A percentile compares a stretch with the other conserved stretches of the same genome.
Conservation (phyloP, 1,140 invertebrate genomes). For the Aphis gossypii region DNA sequence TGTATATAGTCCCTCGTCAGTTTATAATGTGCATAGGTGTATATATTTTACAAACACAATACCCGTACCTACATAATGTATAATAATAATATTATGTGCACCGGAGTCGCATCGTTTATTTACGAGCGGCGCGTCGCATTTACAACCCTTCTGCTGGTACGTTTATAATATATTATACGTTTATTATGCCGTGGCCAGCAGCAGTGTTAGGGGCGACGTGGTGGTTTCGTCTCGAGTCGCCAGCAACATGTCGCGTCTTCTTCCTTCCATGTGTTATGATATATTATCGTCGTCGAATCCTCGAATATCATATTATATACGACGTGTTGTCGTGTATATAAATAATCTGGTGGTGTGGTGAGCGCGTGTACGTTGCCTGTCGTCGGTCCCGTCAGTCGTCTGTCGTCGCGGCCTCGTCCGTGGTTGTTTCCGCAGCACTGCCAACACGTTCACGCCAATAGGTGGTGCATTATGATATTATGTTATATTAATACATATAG, state of each 20-base stretch:
- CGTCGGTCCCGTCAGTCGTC: not conserved
- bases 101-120: constrained; percentile 8
- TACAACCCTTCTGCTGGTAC: not conserved
- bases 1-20: not conserved
- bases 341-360: not conserved
- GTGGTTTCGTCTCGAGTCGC: not conserved
- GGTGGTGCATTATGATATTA: not conserved
- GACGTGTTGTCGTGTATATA: not conserved
- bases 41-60: not conserved
- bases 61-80: not conserved
- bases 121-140: not conserved
- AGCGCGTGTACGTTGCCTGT: not conserved
- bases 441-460: not conserved
- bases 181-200: not conserved
- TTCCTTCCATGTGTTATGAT: not conserved
- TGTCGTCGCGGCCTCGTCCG: not conserved
- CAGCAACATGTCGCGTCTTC: not conserved
- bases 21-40: not conserved
- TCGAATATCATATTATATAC: not conserved
- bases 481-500: not conserved
- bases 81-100: not conserved
- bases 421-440: not conserved
- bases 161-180: not conserved
- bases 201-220: too few species aligned
- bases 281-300: not conserved